Percentiles rank a stretch among this genome's conserved stretches.
phyloP scores from a whole-genome alignment of 2,113 vertebrate species.

The Naja naja region DNA sequence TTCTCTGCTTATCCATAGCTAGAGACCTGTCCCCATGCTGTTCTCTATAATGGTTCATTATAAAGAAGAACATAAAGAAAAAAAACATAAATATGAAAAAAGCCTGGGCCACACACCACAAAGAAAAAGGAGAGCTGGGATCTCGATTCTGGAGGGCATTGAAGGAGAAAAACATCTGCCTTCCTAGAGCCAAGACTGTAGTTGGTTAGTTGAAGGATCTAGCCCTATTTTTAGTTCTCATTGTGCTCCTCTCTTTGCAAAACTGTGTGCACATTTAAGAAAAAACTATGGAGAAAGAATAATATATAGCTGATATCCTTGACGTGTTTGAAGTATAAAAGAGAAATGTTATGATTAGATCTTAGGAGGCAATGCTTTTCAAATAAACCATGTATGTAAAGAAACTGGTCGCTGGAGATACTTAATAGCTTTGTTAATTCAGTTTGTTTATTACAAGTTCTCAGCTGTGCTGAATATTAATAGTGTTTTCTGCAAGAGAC shows the following conservation, averaged over 20 bases:
- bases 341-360: neutral
- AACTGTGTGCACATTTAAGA: neutral
- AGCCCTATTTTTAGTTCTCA: neutral
- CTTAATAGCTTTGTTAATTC: constrained; percentile 61
- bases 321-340: neutral
- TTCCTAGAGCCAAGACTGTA: neutral
- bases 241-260: neutral
- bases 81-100: neutral
- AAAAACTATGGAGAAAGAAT: neutral
- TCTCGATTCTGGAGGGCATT: neutral
- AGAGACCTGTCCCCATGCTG: neutral
- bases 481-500: constrained; percentile 56
- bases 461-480: constrained; percentile 60
- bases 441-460: constrained; percentile 48
- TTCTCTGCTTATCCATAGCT: neutral
- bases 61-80: neutral
- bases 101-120: neutral
- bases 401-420: constrained; percentile 52
- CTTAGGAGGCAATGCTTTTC: constrained; percentile 4
- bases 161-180: neutral
- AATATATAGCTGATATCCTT: neutral
- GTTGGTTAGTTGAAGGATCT: neutral
- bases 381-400: neutral
- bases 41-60: neutral
- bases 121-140: neutral